Evolutionary conservation across 2,888 invertebrate genomes (phyloP).

Genomic region (Tachina fera): DNA sequence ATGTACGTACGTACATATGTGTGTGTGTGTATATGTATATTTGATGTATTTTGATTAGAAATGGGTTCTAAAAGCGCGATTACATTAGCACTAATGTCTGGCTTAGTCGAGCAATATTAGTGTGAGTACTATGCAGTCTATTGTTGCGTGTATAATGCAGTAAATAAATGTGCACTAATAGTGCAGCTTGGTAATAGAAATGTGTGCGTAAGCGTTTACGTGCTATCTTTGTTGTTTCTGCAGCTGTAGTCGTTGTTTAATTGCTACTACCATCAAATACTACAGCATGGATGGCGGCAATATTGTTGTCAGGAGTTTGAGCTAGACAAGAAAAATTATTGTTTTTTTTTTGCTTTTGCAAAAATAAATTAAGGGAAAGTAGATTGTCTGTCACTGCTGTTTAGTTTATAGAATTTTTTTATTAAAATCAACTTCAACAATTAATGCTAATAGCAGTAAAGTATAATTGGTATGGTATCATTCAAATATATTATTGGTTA

Average conservation of each 20-base stretch:
- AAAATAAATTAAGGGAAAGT: not conserved
- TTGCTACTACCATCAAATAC: conserved; percentile 62
- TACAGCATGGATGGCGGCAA: conserved; percentile 46
- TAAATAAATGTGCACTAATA: conserved; percentile 4
- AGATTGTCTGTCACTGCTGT: not conserved
- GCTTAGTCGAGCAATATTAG: conserved; percentile 51
- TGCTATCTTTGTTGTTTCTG: conserved; percentile 9
- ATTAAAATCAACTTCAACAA: not conserved
- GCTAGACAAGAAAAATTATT: conserved; percentile 6
- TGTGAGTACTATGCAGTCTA: conserved; percentile 23
- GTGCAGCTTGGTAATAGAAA: conserved; percentile 4
- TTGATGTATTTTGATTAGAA: conserved; percentile 59
- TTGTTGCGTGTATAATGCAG: conserved; percentile 30
- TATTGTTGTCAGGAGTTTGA: conserved; percentile 42
- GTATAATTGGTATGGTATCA: not conserved
- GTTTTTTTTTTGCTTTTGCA: not conserved
- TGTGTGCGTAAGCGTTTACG: not conserved
- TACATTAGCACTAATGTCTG: conserved; percentile 69
- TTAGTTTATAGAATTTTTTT: not conserved
- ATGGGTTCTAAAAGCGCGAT: conserved; percentile 67
- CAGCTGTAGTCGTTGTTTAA: conserved; percentile 61
- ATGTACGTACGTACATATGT: not conserved
- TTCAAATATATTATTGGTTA: not conserved
- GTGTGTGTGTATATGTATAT: not conserved
- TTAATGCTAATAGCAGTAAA: conserved; percentile 12